A percentile compares a stretch with the other conserved stretches of the same genome.
Evolutionary conservation across 2,888 invertebrate species (phyloP).

Genomic region (Tetheella fluctuosa): DNA sequence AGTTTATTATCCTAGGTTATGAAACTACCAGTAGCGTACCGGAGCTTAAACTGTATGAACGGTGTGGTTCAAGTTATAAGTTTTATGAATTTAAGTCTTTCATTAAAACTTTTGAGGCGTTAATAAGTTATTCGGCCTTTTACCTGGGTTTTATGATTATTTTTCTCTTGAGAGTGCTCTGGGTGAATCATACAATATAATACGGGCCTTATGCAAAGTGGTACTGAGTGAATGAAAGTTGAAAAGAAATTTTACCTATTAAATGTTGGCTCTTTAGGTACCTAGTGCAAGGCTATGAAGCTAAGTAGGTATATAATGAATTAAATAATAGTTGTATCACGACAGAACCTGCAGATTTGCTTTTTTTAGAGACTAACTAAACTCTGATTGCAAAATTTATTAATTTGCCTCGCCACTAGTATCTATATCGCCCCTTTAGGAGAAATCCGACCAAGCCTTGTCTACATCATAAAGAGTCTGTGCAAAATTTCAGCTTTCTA

Average conservation of each 20-base stretch:
- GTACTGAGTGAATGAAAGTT: not conserved
- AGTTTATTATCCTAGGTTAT: constrained; percentile 75
- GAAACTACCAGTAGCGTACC: constrained; percentile 56
- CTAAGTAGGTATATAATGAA: too few relatives aligned
- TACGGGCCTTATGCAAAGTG: not conserved
- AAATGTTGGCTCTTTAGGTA: too few relatives aligned
- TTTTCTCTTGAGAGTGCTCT: constrained; percentile 2
- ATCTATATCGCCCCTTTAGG: too few relatives aligned
- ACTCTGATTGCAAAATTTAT: too few relatives aligned
- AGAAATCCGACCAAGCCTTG: too few relatives aligned
- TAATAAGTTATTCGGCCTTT: constrained; percentile 8
- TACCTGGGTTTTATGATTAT: constrained; percentile 6
- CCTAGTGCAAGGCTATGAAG: too few relatives aligned
- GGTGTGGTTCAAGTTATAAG: constrained; percentile 23
- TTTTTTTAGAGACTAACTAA: too few relatives aligned
- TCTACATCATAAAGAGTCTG: too few relatives aligned
- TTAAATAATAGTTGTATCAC: too few relatives aligned
- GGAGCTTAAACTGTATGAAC: constrained; percentile 47
- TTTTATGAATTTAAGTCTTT: constrained; percentile 21
- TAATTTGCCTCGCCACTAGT: too few relatives aligned
- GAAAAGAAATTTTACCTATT: not conserved
- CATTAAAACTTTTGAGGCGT: constrained; percentile 14
- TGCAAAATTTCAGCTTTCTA: too few relatives aligned
- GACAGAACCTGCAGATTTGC: too few relatives aligned
- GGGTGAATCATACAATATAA: not conserved